Conservation (phyloP, 2,113 vertebrate genomes). For the Mesoclemmys tuberculata region DNA sequence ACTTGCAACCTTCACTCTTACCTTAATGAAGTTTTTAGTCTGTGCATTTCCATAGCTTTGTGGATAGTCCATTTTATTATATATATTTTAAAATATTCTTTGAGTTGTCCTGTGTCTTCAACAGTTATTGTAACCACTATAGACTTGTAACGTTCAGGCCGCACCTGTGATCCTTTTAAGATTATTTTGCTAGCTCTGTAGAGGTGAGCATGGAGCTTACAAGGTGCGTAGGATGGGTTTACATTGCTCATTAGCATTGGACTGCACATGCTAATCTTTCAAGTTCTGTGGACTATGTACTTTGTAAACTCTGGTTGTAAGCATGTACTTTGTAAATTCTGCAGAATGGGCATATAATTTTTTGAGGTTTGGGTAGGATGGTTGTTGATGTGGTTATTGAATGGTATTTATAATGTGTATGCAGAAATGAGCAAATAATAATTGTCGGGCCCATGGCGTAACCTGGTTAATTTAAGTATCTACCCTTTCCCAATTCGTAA, state of each 20-base stretch:
- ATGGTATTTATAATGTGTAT: neutral
- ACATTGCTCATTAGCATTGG: accelerated
- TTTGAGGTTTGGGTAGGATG: neutral
- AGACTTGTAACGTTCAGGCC: neutral
- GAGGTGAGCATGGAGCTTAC: neutral
- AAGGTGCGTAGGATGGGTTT: neutral
- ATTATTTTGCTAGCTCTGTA: neutral
- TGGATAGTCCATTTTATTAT: neutral
- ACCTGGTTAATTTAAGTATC: neutral
- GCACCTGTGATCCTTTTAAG: neutral
- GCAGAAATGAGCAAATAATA: neutral
- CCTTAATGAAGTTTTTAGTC: neutral
- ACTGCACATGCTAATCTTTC: neutral
- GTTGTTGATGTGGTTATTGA: neutral
- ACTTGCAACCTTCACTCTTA: conserved; percentile 10
- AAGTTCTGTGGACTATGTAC: neutral
- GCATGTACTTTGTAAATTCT: neutral
- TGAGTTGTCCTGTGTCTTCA: neutral
- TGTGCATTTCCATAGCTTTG: neutral
- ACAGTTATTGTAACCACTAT: neutral
- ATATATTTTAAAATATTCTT: neutral
- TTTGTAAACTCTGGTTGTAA: neutral
- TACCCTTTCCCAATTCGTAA: no score
- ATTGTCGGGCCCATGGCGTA: neutral
- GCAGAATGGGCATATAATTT: neutral